Evolutionary conservation across 2,888 invertebrate genomes (phyloP).

Genomic region (Microctonus brassicae): DNA sequence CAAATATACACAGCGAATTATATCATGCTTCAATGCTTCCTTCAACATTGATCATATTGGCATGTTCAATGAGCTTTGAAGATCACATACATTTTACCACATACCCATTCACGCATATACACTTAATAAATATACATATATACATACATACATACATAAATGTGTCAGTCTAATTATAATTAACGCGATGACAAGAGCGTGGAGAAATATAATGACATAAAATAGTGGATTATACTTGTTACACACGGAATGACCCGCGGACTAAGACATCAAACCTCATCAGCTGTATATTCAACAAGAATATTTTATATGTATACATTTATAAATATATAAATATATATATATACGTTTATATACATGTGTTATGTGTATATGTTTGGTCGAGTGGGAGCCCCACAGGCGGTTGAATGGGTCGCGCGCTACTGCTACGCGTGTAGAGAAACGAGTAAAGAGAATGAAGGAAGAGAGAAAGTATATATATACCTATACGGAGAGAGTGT

Average conservation of each 20-base stretch:
- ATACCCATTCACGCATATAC: too few relatives aligned
- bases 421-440: conserved; percentile 14
- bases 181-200: neutral
- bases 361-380: conserved; percentile 37
- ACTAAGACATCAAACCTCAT: conserved; percentile 63
- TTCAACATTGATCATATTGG: neutral
- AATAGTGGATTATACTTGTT: neutral
- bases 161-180: neutral
- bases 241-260: conserved; percentile 33
- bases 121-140: neutral
- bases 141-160: neutral
- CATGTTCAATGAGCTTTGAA: conserved; percentile 10
- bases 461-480: conserved; percentile 31
- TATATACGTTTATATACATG: too few relatives aligned
- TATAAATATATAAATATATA: too few relatives aligned
- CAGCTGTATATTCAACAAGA: conserved; percentile 40
- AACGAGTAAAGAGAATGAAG: conserved; percentile 7
- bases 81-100: too few relatives aligned
- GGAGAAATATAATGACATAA: neutral
- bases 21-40: too few relatives aligned
- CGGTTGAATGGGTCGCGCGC: conserved; percentile 34
- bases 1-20: too few relatives aligned
- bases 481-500: too few relatives aligned
- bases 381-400: conserved; percentile 35
- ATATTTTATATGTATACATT: neutral